Percentiles rank a stretch among this genome's conserved stretches.
These are phyloP conservation scores for Eurypyga helias DNA, from an alignment of 2,113 vertebrate genomes.

Conservation along the genomic window DNA sequence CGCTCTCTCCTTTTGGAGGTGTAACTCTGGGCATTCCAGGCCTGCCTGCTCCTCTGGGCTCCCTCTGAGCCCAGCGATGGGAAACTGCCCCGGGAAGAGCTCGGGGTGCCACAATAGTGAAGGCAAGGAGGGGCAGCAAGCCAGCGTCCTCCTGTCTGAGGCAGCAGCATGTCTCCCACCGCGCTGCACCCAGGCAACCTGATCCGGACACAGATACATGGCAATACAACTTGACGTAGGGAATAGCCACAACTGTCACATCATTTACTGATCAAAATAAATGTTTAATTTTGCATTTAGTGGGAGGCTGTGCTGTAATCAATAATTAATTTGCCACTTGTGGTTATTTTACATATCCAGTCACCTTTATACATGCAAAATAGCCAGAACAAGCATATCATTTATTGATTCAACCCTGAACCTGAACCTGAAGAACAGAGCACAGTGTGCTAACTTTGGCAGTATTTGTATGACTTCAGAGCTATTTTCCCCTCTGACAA, in stretches of 20 bases:
- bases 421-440: neutral
- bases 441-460: neutral
- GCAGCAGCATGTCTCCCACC: neutral
- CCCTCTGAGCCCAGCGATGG: rapidly evolving
- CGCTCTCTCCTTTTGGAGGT: neutral
- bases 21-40: too few relatives aligned
- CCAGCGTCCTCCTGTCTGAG: neutral
- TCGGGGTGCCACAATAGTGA: neutral
- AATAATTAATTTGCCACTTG: slow-evolving; percentile 38
- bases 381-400: neutral
- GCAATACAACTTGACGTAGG: neutral
- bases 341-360: slow-evolving; percentile 37
- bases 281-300: slow-evolving; percentile 62
- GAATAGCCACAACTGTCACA: slow-evolving; percentile 7
- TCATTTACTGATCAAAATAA: slow-evolving; percentile 55
- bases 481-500: neutral
- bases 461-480: neutral
- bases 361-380: slow-evolving; percentile 14
- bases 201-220: neutral
- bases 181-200: neutral
- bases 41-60: neutral
- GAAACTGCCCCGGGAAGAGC: neutral
- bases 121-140: neutral
- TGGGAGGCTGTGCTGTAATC: neutral
- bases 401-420: neutral